Base-by-base conservation (phyloP, 1,140 invertebrate species). In the Andrena cerasifolii region DNA sequence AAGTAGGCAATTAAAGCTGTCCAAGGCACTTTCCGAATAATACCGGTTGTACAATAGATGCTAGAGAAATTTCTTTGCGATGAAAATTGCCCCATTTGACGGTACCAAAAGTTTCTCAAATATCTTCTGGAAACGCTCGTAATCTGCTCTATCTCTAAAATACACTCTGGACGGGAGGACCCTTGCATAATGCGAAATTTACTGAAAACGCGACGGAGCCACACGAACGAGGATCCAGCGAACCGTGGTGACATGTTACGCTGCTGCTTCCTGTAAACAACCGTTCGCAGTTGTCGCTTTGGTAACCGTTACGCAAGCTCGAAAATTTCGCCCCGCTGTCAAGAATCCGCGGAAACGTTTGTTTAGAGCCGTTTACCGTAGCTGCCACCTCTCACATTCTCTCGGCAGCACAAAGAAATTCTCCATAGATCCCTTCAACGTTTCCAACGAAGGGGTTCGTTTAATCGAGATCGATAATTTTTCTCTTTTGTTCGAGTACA, bases 181-280 rank as follows among this genome's bases (percentile, higher is more conserved):
- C 56, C 31, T 59, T 59, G 31, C 56, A 59, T 18, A 7, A 16
- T 6, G 31, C 56, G 12, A 36, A 59, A 59, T 59, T 59, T 59
- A 59, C 56, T 28, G 31, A 28, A 36, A 59, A 59, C 56, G 28
- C 18, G 56, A 21, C 7, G 31, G 31, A 18, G 5, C 56, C 18
- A 31, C 18, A 28, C 8, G 56, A 59, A 59, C 31, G 45, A 14
- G 45, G 31, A 18, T 36, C 56, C 31, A 36, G 56, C 56, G 56
- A 59, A 21, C 56, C 18, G 56, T 59, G 56, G 16, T n/a, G 56
- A 59, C 56, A 59, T 36, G 56, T 36, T 31, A 36, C 31, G 31
- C 14, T 36, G 31, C 14, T 36, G 16, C 56, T 59, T 59, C 56
- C 56, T 36, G 56, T 59, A 59, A 59, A 59, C 56, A 59, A 59